Evolutionary conservation across 35 echinoderm and acorn worm species (phyloP).

Genomic region (Chiridota heheva): DNA sequence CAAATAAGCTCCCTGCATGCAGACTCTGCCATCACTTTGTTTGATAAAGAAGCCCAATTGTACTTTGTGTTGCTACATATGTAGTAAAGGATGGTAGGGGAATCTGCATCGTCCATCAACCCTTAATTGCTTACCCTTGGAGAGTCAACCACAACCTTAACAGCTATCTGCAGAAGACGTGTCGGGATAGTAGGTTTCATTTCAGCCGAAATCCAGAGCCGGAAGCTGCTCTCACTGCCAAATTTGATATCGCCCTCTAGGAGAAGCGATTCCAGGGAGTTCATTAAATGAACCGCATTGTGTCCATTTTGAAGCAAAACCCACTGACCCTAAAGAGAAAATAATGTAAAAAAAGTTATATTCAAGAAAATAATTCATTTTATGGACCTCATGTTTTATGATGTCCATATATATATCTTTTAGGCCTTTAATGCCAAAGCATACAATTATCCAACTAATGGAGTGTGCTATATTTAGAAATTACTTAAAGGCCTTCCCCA

Average conservation of each 20-base stretch:
- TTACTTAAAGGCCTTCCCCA: too few species aligned
- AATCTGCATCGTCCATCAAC: neutral
- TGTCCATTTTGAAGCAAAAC: constrained; percentile 87
- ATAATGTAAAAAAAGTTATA: neutral
- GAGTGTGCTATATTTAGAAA: too few species aligned
- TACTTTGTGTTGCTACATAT: too few species aligned
- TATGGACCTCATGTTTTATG: too few species aligned
- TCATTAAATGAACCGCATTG: constrained; percentile 78
- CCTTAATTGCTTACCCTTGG: constrained; percentile 64
- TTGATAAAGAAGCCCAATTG: too few species aligned
- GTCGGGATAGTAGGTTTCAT: constrained; percentile 58
- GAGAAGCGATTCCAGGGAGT: constrained; percentile 65
- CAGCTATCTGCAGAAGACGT: constrained; percentile 74
- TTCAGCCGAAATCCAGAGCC: constrained; percentile 90
- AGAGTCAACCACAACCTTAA: constrained; percentile 83
- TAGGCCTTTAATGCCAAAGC: too few species aligned
- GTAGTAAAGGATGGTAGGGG: too few species aligned
- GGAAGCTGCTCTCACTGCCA: constrained; percentile 72
- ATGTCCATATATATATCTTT: too few species aligned
- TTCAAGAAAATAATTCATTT: neutral
- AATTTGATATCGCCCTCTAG: constrained; percentile 70
- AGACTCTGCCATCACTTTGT: too few species aligned
- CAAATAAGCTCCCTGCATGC: too few species aligned
- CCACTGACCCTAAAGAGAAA: constrained; percentile 71
- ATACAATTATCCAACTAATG: too few species aligned